Evolutionary conservation across 2,888 invertebrate genomes (phyloP), one percentile per base, ranked within the genome.

Genomic region (Heteromurus nitidus): DNA sequence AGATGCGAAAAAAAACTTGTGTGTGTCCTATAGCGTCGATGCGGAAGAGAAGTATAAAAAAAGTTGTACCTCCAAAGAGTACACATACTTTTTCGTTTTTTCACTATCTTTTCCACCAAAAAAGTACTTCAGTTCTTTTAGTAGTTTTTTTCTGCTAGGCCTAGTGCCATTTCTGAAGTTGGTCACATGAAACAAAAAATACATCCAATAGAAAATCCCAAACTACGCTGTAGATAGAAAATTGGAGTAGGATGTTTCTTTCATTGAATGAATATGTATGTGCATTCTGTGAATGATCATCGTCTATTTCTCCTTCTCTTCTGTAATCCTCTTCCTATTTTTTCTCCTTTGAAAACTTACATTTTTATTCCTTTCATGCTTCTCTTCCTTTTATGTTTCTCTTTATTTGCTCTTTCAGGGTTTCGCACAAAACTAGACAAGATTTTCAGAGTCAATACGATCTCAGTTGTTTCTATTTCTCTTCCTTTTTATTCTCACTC

Each of bases 1-100:
- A n/a, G 60, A 72, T 72, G 72, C 60, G 42, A 20, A 72, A 60
- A 74, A 64, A 47, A 74, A 42, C 30, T 60, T 73, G 42, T 44
- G n/a, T n/a, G n/a, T 64, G 47, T 73, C 50, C 50, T 55, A 67
- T 75, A 70, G 79, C 79, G 70, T 79, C 77, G 79, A 79, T 79
- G 79, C 79, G 79, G 79, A 79, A 79, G 77, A 69, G 68, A 20
- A 70, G 5, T 9, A 36, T 9, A 69, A 70, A 60, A 72, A 64
- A 36, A 47, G 16, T 55, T 69, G 11, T 18, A 64, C 47, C 50
- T 18, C 24, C 69, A 58, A 28, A 58, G 36, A 42, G 13, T 9
- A 26, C 26, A 55, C 26, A 55, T 70, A 36, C 55, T 24, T 58
- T 55, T 30, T 47, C 24, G 22, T 55, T 55, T 55, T 55, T 58